phyloP scores from a whole-genome alignment of 1,140 invertebrate species.

The Drosophila mojavensis region DNA sequence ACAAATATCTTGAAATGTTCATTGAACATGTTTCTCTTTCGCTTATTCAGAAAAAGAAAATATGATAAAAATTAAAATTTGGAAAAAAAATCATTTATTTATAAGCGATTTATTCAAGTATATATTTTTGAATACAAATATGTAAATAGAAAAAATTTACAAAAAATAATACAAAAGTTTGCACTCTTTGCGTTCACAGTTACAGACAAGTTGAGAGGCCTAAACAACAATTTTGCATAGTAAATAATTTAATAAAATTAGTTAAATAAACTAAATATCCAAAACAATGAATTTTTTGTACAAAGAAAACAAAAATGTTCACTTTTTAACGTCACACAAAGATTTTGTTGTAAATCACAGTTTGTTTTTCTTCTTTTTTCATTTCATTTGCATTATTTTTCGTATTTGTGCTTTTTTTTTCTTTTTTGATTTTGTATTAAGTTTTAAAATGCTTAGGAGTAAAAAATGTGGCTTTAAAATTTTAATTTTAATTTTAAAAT shows the following conservation, averaged over 20 bases:
- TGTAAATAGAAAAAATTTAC: slow-evolving; percentile 54
- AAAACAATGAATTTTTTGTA: slow-evolving; percentile 79
- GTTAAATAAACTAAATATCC: slow-evolving; percentile 71
- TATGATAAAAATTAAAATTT: slow-evolving; percentile 69
- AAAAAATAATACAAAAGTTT: slow-evolving; percentile 81
- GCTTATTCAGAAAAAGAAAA: background rate
- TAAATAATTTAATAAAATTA: slow-evolving; percentile 47
- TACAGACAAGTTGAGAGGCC: slow-evolving; percentile 26
- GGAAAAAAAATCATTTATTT: slow-evolving; percentile 44
- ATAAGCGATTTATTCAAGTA: slow-evolving; percentile 55
- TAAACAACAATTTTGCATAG: slow-evolving; percentile 79
- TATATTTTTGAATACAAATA: slow-evolving; percentile 31
- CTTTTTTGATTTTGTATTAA: slow-evolving; percentile 26
- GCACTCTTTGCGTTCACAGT: slow-evolving; percentile 65
- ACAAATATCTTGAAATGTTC: no score
- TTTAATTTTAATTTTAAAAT: slow-evolving; percentile 15
- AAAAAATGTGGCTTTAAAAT: slow-evolving; percentile 23
- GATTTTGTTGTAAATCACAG: slow-evolving; percentile 76
- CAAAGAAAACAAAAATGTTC: slow-evolving; percentile 67
- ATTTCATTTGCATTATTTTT: slow-evolving; percentile 80
- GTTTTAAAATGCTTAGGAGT: slow-evolving; percentile 11
- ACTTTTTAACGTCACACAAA: slow-evolving; percentile 62
- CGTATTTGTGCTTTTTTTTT: slow-evolving; percentile 16
- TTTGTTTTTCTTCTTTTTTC: slow-evolving; percentile 57
- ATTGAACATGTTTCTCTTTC: no score